Evolutionary conservation across 2,113 vertebrate genomes (phyloP).

Genomic region (Spermophilus dauricus): DNA sequence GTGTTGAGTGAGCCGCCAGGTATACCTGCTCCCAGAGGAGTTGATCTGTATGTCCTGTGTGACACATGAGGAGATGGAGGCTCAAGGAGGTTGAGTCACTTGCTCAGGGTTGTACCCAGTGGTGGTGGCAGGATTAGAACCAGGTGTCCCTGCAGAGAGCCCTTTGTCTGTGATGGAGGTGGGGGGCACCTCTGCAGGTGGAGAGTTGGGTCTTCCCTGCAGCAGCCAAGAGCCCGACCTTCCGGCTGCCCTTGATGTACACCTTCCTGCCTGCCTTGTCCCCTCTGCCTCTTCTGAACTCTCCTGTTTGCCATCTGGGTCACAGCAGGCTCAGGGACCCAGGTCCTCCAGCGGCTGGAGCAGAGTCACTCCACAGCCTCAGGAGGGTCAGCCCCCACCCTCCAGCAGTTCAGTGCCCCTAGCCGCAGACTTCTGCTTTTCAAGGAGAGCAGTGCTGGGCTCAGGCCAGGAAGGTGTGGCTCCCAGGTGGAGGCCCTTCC

Average conservation of each 20-base stretch:
- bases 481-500: background rate
- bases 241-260: slow-evolving; percentile 28
- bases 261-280: background rate
- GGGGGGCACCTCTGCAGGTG: background rate
- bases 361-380: background rate
- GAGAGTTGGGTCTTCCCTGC: background rate
- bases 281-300: background rate
- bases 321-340: background rate
- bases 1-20: background rate
- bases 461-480: background rate
- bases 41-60: background rate
- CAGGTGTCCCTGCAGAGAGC: background rate
- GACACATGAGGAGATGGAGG: background rate
- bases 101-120: background rate
- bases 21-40: background rate
- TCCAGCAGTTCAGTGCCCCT: background rate
- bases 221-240: background rate
- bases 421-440: slow-evolving; percentile 47
- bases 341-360: background rate
- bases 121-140: background rate
- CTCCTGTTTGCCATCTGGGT: background rate
- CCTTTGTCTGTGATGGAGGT: background rate
- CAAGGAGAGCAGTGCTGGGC: background rate
- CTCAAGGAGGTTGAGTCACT: background rate
- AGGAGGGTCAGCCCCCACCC: background rate